A percentile compares a stretch with the other conserved stretches of the same genome.
Conservation (phyloP, 2,888 invertebrate genomes). For the Amphimallon solstitiale region DNA sequence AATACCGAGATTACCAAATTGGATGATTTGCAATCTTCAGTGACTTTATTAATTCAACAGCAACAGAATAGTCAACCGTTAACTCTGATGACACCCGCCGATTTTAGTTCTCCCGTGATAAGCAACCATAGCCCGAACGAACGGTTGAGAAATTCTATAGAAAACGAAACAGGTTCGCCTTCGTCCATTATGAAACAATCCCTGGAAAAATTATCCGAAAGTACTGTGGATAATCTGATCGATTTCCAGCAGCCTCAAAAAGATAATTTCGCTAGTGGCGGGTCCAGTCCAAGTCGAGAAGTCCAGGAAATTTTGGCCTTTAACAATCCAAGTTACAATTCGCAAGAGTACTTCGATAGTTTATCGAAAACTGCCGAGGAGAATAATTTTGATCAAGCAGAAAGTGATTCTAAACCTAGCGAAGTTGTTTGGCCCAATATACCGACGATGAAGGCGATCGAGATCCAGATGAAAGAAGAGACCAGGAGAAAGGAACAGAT, state of each 20-base stretch:
- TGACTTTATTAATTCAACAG: constrained; percentile 59
- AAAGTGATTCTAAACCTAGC: constrained; percentile 45
- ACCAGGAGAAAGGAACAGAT: constrained; percentile 40
- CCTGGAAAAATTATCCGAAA: constrained; percentile 29
- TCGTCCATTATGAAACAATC: constrained; percentile 41
- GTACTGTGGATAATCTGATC: constrained; percentile 53
- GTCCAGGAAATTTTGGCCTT: constrained; percentile 87
- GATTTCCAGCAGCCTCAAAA: constrained; percentile 52
- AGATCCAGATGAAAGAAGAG: constrained; percentile 53
- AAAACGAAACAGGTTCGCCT: constrained; percentile 44
- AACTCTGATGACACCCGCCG: constrained; percentile 89
- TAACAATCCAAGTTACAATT: constrained; percentile 61
- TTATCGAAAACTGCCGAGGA: constrained; percentile 50
- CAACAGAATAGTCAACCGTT: constrained; percentile 63
- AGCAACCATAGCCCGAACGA: constrained; percentile 46
- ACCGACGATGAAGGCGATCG: constrained; percentile 60
- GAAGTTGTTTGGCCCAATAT: constrained; percentile 63
- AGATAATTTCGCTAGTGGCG: constrained; percentile 75
- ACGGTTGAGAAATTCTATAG: constrained; percentile 40
- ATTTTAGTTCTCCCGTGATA: constrained; percentile 72
- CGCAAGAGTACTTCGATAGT: constrained; percentile 59
- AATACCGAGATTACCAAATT: constrained; percentile 54
- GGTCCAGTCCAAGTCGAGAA: constrained; percentile 89
- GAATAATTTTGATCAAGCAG: constrained; percentile 48
- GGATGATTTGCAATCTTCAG: constrained; percentile 59